Evolutionary conservation across 2,888 invertebrate species (phyloP), one percentile per base, ranked within the genome.

Genomic region (Hesperia comma): DNA sequence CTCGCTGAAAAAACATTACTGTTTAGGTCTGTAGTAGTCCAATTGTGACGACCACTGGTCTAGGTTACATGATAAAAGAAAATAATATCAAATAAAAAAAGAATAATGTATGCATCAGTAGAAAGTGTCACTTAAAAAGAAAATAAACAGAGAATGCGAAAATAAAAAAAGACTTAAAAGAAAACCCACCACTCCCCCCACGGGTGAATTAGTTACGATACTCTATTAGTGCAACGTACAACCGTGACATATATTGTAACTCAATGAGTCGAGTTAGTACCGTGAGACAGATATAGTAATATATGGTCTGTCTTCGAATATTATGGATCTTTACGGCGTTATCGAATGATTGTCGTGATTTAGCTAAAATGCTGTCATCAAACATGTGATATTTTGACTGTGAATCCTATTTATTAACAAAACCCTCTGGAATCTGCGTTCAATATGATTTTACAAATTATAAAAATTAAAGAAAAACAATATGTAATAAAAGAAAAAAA

Each of bases 121-220:
- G 8, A 61, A 61, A 51, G 37, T 61, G 51, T 61, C 61, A 61
- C 61, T 61, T 61, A 17, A 10, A 12, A 37, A 21, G 2, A 14
- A 43, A 55, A 41, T 61, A 71, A 17, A 19, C 72, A 33, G 8
- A 40, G 5, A 5, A 60, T 21, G 51, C 33, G n/a, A 32, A 26
- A 67, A 54, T 7, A 37, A 49, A 51, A n/a, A 60, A 40, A 19
- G 19, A 14, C 32, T 37, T 17, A 37, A 63, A 68, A 62, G 17
- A 55, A 54, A 63, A 63, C 63, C 51, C 56, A 40, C 49, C 26
- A 54, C 57, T 58, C 37, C 49, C 49, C 57, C 63, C 58, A 54
- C 19, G 46, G 46, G 26, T 32, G 19, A 15, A 60, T 68, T 68
- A 68, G 63, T 68, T 58, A 68, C 68, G 17, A 53, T 51, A 17